Base-by-base conservation (phyloP, 1,140 invertebrate species). In the Apis laboriosa region DNA sequence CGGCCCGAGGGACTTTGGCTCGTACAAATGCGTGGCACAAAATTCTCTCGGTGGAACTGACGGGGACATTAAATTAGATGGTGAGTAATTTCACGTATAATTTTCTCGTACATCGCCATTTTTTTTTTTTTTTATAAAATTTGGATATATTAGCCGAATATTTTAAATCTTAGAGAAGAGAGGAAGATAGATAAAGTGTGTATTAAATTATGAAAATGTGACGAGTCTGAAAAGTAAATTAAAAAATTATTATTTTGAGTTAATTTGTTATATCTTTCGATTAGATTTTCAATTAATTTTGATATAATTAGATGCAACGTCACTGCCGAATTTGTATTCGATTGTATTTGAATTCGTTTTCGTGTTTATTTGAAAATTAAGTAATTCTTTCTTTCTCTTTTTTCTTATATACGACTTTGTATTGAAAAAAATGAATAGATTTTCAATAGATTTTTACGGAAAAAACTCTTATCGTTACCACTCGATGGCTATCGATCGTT, bases 21-120 rank as follows among this genome's bases (percentile, higher is more conserved):
- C 97, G 13, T 98, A 98, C 94, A 97, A 97, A 92, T 99, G 98
- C 92, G 97, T 99, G 51, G 98, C 98, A 13, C 98, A 98, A 93
- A 99, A 99, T 94, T 97, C 97, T 24, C 95, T 99, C 13, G 98
- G 98, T 60, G 97, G 97, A 91, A 99, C 98, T 17, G 97, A 98
- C 92, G 98, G 98, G 24, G 96, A 97, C 67, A 99, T 99, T 92
- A 97, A 98, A 94, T 94, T 99, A 68, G 98, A 99, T 91, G 98
- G 98, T 99, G 91, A 96, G 95, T 43, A n/a, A 61, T 43, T 73
- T 9, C 9, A 55, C 60, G 34, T 28, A 24, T 21, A 24, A 64
- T 53, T 28, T n/a, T 60, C 17, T 24, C 61, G 2, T 43, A 13
- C n/a, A 60, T 8, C 9, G 13, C n/a, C 24, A 24, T 24, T 1